Evolutionary conservation across 2,888 invertebrate species (phyloP).

Genomic region (Tribolium freemani): DNA sequence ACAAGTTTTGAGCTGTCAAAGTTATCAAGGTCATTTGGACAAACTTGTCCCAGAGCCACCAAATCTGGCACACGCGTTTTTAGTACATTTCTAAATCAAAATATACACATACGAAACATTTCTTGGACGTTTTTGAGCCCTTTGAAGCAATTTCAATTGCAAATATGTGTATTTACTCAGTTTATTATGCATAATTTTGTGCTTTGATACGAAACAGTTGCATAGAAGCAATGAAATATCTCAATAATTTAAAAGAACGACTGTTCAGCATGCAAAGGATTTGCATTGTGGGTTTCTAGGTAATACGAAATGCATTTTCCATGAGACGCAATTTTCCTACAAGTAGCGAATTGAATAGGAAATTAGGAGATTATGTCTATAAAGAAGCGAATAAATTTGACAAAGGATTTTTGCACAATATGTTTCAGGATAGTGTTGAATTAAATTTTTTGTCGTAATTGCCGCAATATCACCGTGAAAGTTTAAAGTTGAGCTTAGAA

Average conservation of each 20-base stretch:
- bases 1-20: neutral
- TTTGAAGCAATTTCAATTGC: too few species aligned
- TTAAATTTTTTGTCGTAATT: too few species aligned
- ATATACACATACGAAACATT: neutral
- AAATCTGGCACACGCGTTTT: neutral
- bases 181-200: neutral
- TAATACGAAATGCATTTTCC: neutral
- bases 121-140: too few species aligned
- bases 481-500: too few species aligned
- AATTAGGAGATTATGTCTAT: neutral
- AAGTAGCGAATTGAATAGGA: neutral
- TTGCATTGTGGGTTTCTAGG: neutral
- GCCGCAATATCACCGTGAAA: too few species aligned
- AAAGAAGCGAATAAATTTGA: too few species aligned
- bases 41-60: neutral
- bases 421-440: too few species aligned
- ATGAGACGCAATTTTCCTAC: neutral
- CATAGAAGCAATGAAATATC: neutral
- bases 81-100: neutral
- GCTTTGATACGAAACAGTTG: neutral
- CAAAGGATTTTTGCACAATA: too few species aligned
- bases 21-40: conserved; percentile 11
- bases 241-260: neutral
- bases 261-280: neutral
- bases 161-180: neutral